Evolutionary conservation across 2,113 vertebrate species (phyloP), one percentile per base, ranked within the genome.

Genomic region (zebrafish (Danio rerio)): DNA sequence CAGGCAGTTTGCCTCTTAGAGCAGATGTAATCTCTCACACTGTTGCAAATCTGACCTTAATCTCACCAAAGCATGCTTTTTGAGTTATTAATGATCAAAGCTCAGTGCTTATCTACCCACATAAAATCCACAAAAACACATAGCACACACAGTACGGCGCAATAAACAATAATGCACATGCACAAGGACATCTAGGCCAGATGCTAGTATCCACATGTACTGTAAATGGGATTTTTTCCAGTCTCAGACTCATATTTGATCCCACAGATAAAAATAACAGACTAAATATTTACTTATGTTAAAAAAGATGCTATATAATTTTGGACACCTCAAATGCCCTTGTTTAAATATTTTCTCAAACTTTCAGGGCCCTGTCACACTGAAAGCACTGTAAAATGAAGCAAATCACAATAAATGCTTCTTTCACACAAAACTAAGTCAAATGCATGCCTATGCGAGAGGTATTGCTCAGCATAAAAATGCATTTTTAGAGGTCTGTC

Each of bases 21-120:
- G 78, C 65, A 76, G 49, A 83, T 55, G 56, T 80, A 77, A 75
- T 79, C 81, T 81, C 63, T 80, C 40, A 53, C 11, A 49, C 50
- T 66, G 73, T 59, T 78, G 73, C 15, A 81, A 72, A 78, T 72
- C 79, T 85, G 83, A 81, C 83, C 83, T 75, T 81, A 85, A 85
- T 85, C 83, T 81, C 66, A 49, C 47, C 66, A 81, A 81, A 81
- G 55, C 65, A 63, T 81, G 79, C 72, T 70, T 76, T 84, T 70
- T 74, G 71, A 58, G 50, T 77, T 78, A 77, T 73, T 80, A 81
- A 76, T 76, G 63, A 78, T 78, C 73, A 78, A 56, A 81, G 73
- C 65, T 62, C 58, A 72, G 73, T 65, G 42, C 81, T 52, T 65
- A 61, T 62, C 61, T 72, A 16, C 61, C 0, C 66, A 16, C 78